A percentile compares a stretch with the other conserved stretches of the same genome.
These are phyloP conservation scores for Peribatodes rhomboidaria DNA, from an alignment of 2,888 invertebrate genomes.

Conservation along the genomic window DNA sequence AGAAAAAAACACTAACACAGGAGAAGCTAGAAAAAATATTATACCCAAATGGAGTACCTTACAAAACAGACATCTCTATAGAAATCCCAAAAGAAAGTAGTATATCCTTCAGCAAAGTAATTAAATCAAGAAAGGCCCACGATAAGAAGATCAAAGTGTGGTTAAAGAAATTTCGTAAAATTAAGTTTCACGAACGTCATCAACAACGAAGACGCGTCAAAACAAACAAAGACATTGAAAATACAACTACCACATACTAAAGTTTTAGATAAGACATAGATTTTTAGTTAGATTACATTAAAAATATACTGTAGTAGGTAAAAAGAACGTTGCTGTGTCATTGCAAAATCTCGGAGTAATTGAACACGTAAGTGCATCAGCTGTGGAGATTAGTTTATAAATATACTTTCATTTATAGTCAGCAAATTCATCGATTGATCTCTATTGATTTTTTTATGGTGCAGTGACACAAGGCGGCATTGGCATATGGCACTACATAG, in stretches of 20 bases:
- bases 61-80: not conserved
- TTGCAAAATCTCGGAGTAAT: no score
- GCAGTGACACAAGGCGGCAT: no score
- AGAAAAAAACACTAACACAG: constrained; percentile 10
- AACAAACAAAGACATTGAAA: constrained; percentile 1
- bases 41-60: constrained; percentile 26
- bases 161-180: constrained; percentile 14
- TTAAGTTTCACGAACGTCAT: not conserved
- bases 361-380: no score
- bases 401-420: no score
- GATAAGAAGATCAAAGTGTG: constrained; percentile 19
- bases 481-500: no score
- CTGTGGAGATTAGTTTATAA: no score
- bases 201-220: not conserved
- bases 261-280: not conserved
- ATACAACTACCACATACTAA: not conserved
- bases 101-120: constrained; percentile 21
- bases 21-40: constrained; percentile 18
- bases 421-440: no score
- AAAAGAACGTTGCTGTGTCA: no score
- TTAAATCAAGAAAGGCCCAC: constrained; percentile 20
- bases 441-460: no score
- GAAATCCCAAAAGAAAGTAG: not conserved
- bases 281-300: not conserved
- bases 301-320: not conserved